A percentile compares a stretch with the other conserved stretches of the same genome.
Conservation (phyloP, 2,113 vertebrate genomes). For the Stictonetta naevosa region DNA sequence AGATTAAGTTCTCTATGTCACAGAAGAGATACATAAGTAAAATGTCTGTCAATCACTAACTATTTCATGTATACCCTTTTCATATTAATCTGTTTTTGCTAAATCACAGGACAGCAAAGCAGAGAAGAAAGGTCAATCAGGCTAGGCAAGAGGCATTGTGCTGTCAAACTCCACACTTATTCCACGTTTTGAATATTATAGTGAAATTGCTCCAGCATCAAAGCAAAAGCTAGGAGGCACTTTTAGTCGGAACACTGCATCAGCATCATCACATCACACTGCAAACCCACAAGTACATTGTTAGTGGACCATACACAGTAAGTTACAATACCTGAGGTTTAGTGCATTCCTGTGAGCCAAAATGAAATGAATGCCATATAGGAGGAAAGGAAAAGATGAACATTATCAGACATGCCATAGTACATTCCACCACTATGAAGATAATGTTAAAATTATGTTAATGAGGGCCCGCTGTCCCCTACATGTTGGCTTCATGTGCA, state of each 20-base stretch:
- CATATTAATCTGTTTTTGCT: neutral
- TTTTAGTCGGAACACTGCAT: conserved; percentile 21
- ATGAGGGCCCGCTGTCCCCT: conserved; percentile 16
- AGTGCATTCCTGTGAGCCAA: conserved; percentile 95
- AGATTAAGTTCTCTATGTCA: neutral
- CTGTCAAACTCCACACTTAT: neutral
- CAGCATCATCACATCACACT: conserved; percentile 35
- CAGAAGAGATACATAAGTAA: neutral
- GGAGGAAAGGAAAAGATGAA: conserved; percentile 91
- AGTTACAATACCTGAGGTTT: conserved; percentile 96
- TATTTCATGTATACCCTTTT: neutral
- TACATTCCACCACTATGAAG: conserved; percentile 74
- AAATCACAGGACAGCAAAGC: neutral
- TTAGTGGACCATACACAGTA: conserved; percentile 77
- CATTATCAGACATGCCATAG: conserved; percentile 87
- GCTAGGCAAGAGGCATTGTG: neutral
- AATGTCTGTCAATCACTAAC: neutral
- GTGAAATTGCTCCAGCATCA: neutral
- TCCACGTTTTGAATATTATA: neutral
- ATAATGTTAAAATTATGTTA: conserved; percentile 69
- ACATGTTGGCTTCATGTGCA: neutral
- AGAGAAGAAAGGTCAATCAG: neutral
- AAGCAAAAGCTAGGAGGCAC: conserved; percentile 37
- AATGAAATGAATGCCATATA: conserved; percentile 90
- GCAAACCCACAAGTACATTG: conserved; percentile 58